Evolutionary conservation across 2,113 vertebrate species (phyloP).

Genomic region (Atlantisia rogersi): DNA sequence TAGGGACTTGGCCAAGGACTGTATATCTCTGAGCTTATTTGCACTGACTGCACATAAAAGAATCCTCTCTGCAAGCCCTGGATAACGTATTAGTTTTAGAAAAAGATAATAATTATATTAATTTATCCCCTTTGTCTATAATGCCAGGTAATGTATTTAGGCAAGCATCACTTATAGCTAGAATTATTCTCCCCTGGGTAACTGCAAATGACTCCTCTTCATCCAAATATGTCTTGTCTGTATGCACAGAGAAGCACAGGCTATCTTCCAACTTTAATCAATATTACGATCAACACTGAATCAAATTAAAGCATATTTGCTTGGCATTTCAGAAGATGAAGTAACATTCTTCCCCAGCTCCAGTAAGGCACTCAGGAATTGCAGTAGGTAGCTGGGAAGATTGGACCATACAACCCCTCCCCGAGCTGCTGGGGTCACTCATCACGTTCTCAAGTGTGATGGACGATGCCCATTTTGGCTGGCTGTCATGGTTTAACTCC

Average conservation of each 20-base stretch:
- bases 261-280: conserved; percentile 22
- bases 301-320: conserved; percentile 24
- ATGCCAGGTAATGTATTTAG: conserved; percentile 9
- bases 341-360: background rate
- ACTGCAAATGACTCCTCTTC: background rate
- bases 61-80: background rate
- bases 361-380: background rate
- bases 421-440: background rate
- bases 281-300: conserved; percentile 16
- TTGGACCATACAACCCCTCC: background rate
- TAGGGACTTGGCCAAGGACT: background rate
- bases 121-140: conserved; percentile 23
- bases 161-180: conserved; percentile 11
- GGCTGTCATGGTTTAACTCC: background rate
- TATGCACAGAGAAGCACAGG: background rate
- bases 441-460: fast-evolving
- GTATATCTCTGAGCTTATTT: background rate
- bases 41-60: background rate
- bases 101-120: background rate
- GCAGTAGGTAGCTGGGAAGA: background rate
- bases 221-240: background rate
- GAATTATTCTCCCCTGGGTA: background rate
- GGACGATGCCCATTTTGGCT: fast-evolving
- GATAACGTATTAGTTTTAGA: background rate
- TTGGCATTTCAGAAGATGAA: background rate